Conservation (phyloP, 2,113 vertebrate genomes). For the Melospiza melodia region DNA sequence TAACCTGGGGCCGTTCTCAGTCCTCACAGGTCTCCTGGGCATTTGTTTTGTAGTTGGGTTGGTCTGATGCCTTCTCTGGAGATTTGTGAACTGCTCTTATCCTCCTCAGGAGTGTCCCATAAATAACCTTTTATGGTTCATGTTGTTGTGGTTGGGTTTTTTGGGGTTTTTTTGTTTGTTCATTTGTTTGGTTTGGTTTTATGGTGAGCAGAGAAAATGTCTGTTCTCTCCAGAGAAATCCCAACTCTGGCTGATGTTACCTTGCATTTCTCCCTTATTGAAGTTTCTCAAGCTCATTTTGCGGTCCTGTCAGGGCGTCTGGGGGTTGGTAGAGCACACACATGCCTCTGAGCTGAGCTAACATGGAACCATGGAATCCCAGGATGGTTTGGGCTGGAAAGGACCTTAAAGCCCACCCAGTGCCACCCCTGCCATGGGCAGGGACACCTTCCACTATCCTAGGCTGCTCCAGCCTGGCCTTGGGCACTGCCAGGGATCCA, state of each 20-base stretch:
- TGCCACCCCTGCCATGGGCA: neutral
- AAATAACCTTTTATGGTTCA: neutral
- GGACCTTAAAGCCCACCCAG: rapidly evolving
- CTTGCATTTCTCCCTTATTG: neutral
- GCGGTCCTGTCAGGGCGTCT: neutral
- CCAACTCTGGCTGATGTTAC: neutral
- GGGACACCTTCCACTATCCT: neutral
- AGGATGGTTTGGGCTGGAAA: neutral
- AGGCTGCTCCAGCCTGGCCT: neutral
- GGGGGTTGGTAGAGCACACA: neutral
- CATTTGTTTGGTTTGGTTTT: neutral
- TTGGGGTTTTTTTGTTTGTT: no score
- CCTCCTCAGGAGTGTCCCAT: neutral
- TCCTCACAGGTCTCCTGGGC: neutral
- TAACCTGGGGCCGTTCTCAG: neutral
- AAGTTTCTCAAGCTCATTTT: neutral
- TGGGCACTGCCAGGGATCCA: neutral
- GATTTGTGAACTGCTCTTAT: neutral
- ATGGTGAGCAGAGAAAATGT: neutral
- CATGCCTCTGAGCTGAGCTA: neutral
- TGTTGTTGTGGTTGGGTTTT: no score
- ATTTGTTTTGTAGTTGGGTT: neutral
- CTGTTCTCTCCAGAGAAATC: neutral
- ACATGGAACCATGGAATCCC: neutral
- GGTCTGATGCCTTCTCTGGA: neutral